phyloP scores from a whole-genome alignment of 2,888 invertebrate genomes.

The Achlya flavicornis region DNA sequence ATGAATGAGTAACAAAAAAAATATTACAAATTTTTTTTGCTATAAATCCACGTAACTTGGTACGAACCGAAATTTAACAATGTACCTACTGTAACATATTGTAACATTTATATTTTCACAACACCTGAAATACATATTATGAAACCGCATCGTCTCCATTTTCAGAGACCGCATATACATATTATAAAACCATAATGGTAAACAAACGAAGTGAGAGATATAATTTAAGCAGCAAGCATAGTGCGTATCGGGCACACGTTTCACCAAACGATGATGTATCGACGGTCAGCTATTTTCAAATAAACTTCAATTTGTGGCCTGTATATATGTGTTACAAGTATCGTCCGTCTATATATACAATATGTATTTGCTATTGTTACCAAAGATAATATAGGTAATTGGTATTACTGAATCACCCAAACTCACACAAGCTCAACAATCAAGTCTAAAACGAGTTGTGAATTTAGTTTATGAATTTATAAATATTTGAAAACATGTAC shows the following conservation, averaged over 20 bases:
- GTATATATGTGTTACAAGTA: background rate
- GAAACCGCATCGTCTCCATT: conserved; percentile 2
- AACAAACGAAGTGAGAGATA: background rate
- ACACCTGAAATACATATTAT: background rate
- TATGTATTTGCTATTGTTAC: background rate
- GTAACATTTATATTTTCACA: background rate
- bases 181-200: background rate
- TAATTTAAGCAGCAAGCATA: conserved; percentile 8
- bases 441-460: no score
- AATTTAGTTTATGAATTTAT: no score
- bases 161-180: no score
- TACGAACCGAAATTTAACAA: no score
- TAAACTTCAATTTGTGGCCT: conserved; percentile 1
- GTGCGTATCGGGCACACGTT: conserved; percentile 3
- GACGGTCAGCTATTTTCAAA: conserved; percentile 10
- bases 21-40: no score
- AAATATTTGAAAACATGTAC: no score
- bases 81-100: no score
- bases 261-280: conserved; percentile 11
- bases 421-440: background rate
- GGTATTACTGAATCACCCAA: background rate
- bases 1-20: no score
- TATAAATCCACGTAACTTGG: no score
- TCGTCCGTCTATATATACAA: background rate
- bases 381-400: background rate